These are phyloP conservation scores for Trisateles emortualis DNA, from an alignment of 2,888 invertebrate species.

Conservation along the genomic window DNA sequence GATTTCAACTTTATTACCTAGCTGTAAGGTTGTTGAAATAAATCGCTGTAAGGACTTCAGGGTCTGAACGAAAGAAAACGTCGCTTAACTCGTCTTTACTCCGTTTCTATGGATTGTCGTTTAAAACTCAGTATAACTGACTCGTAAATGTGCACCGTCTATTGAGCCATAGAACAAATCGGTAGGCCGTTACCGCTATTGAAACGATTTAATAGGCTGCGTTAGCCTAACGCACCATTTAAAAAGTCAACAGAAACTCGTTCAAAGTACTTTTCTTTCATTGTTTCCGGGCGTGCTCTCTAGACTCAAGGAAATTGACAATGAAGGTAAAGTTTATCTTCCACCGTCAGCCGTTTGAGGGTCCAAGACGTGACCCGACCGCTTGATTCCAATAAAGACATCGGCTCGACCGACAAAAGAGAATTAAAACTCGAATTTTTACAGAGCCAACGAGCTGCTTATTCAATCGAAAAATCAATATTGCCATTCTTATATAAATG, in stretches of 20 bases:
- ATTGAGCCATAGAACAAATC: conserved; percentile 35
- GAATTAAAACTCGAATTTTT: conserved; percentile 79
- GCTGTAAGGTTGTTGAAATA: too few species aligned
- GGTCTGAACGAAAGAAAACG: too few species aligned
- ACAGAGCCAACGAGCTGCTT: conserved; percentile 69
- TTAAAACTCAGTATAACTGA: background rate
- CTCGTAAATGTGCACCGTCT: conserved; percentile 8
- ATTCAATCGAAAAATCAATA: conserved; percentile 77
- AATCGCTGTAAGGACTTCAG: too few species aligned
- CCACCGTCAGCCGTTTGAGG: conserved; percentile 80
- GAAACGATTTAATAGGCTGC: conserved; percentile 53
- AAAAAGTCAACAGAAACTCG: conserved; percentile 77
- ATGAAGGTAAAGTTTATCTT: conserved; percentile 85
- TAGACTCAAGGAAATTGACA: conserved; percentile 82
- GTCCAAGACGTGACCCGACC: conserved; percentile 79
- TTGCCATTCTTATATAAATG: conserved; percentile 53
- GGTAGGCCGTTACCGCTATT: conserved; percentile 41
- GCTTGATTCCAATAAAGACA: conserved; percentile 73
- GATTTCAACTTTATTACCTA: too few species aligned
- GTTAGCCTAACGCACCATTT: conserved; percentile 69
- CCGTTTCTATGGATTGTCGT: background rate
- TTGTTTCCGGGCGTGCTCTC: conserved; percentile 77
- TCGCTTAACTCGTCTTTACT: too few species aligned
- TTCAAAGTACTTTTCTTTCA: conserved; percentile 79
- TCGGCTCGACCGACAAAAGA: conserved; percentile 66